These are phyloP conservation scores for Panthera tigris DNA, from an alignment of 2,113 vertebrate species.

Conservation along the genomic window DNA sequence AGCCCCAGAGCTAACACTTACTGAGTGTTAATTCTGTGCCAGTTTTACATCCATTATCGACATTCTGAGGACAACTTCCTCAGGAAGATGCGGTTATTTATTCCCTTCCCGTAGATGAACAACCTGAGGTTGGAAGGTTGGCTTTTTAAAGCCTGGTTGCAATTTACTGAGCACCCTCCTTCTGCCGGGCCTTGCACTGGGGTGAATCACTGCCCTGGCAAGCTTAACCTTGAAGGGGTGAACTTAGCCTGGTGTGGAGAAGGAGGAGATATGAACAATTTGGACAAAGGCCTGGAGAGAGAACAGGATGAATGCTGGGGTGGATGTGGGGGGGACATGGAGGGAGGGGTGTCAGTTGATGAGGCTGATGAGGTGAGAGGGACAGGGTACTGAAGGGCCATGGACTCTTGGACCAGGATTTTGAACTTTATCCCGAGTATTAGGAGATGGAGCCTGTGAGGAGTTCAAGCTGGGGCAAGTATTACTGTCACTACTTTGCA, in stretches of 20 bases:
- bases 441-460: neutral
- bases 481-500: neutral
- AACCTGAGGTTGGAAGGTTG: neutral
- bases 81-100: slow-evolving; percentile 32
- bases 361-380: neutral
- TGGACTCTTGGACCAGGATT: neutral
- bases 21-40: neutral
- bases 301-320: neutral
- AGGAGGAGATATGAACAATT: neutral
- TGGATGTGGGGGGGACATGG: neutral
- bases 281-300: neutral
- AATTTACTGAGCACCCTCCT: neutral
- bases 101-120: slow-evolving; percentile 38
- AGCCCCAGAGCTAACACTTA: neutral
- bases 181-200: neutral
- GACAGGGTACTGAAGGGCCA: neutral
- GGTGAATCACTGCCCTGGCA: neutral
- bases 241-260: neutral
- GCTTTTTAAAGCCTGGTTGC: slow-evolving; percentile 18
- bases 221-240: neutral
- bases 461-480: neutral
- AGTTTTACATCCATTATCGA: slow-evolving; percentile 17
- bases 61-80: slow-evolving; percentile 8
- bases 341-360: neutral
- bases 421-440: neutral